Base-by-base conservation (phyloP, 2,113 vertebrate genomes). In the Rafetus swinhoei region DNA sequence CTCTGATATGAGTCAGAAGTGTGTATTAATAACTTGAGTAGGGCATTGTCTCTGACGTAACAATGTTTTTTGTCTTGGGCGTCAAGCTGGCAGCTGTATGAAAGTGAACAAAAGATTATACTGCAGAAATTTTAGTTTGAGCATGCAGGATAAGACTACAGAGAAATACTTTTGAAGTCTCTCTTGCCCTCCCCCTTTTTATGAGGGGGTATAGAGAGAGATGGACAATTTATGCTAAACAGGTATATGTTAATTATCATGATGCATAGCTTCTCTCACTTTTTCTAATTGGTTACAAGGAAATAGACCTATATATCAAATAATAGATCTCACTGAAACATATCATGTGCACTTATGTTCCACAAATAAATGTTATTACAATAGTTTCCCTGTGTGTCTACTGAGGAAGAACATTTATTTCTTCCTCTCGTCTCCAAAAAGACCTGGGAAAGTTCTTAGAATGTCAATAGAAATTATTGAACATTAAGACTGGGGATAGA, bases 51-150 rank as follows among this genome's bases (percentile, higher is more conserved):
- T 35, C 85, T 96, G 83, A 62, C 12, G 74, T 76, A 79, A n/a
- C 59, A 90, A 83, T 88, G 85, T 82, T 85, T 62, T 76, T 86
- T 82, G 39, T 90, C 76, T 90, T 91, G 62, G 27, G 82, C n/a
- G 18, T 69, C 62, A 86, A 86, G 45, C 29, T 81, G 29, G 32
- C 52, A 88, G 14, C 29, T 89, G 52, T 62, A 80, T 93, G 79
- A 89, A 65, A 95, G 95, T 65, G 27, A 85, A 59, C 45, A 83
- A 55, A 69, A 19, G 60, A 52, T 57, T 85, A 53, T 72, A 21
- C 8, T 35, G 4, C 18, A 39, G 32, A 85, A 57, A 74, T 15
- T 69, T 29, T 83, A 59, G 60, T 81, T 52, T 56, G 50, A 93
- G 50, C 59, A 29, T 54, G 69, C 18, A 81, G 60, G 54, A 45